phyloP scores from a whole-genome alignment of 2,113 vertebrate genomes.

The Physeter macrocephalus region DNA sequence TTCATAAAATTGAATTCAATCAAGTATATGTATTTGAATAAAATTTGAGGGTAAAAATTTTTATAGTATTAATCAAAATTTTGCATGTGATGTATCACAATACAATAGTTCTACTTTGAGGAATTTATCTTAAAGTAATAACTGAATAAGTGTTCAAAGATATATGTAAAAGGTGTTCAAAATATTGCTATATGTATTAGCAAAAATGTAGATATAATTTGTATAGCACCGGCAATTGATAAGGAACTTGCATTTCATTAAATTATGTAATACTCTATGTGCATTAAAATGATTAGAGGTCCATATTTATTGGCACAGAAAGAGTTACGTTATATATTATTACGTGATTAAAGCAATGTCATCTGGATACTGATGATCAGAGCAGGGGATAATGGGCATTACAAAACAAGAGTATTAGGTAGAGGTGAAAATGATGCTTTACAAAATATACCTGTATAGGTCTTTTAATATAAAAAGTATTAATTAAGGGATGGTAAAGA shows the following conservation, averaged over 20 bases:
- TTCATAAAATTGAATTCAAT: not conserved
- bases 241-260: not conserved
- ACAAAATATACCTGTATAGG: not conserved
- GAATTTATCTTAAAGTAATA: not conserved
- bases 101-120: not conserved
- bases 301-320: not conserved
- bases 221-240: not conserved
- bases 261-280: not conserved
- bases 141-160: not conserved
- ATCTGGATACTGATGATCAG: not conserved
- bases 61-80: not conserved
- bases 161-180: not conserved
- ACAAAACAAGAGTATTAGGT: not conserved
- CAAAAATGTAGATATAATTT: not conserved
- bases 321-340: not conserved
- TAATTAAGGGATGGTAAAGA: not conserved
- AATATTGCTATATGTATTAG: not conserved
- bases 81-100: not conserved
- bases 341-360: not conserved
- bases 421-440: not conserved
- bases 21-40: not conserved
- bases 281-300: not conserved
- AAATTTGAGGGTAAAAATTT: not conserved
- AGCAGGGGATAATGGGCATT: not conserved
- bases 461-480: not conserved